Conservation (phyloP, 2,113 vertebrate genomes). For the Mugil cephalus region DNA sequence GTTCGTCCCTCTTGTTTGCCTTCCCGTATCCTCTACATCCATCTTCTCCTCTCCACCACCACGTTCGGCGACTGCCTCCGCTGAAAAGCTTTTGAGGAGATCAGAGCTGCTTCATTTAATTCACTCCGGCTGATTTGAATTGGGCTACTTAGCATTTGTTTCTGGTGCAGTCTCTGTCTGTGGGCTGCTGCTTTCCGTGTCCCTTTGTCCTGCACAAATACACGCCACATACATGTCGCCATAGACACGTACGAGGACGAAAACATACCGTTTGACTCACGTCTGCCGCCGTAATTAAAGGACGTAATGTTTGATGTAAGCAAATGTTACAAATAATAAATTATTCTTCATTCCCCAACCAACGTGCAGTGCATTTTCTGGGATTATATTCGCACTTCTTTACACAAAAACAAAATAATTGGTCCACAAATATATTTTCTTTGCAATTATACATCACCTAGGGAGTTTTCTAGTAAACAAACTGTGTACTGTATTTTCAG, state of each 20-base stretch:
- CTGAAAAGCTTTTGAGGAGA: constrained; percentile 49
- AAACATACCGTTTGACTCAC: too few relatives aligned
- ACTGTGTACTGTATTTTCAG: background rate
- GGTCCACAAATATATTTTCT: background rate
- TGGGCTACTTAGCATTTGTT: constrained; percentile 43
- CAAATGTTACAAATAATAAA: background rate
- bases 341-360: too few relatives aligned
- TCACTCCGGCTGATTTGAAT: constrained; percentile 59
- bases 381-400: background rate
- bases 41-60: constrained; percentile 39
- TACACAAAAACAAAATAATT: constrained; percentile 5
- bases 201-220: constrained; percentile 2
- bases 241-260: background rate
- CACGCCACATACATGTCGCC: background rate
- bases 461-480: background rate
- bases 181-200: background rate
- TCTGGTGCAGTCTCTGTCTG: constrained; percentile 18
- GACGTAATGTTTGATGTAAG: background rate
- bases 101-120: constrained; percentile 60
- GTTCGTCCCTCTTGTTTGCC: constrained; percentile 68
- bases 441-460: constrained; percentile 4
- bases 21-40: constrained; percentile 60
- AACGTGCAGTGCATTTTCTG: background rate
- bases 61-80: constrained; percentile 36
- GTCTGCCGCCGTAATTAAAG: too few relatives aligned